Base-by-base conservation (phyloP, 2,888 invertebrate species). In the Plutella xylostella region DNA sequence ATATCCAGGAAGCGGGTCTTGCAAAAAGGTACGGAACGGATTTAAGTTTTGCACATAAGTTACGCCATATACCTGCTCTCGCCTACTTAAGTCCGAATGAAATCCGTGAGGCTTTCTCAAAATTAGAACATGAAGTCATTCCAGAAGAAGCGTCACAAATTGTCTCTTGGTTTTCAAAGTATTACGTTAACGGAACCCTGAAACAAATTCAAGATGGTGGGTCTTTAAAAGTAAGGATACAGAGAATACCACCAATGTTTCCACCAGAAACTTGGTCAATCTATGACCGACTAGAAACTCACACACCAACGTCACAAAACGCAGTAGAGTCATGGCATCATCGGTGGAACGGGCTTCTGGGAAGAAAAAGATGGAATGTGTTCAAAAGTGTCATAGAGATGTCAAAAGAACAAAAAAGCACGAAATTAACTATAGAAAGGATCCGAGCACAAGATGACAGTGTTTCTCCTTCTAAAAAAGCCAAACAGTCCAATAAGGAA, bases 41-140 rank as follows among this genome's bases (percentile, higher is more conserved):
- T 43, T 19, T 37, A 11, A 37, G 14, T 12, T 45, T 49, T 45
- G 47, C 49, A 28, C 47, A 49, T 38, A 43, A 49, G 11, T 45
- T 47, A 43, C 39, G 47, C 31, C 47, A 49, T 31, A 46, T 49
- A 18, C 42, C 34, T 9, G 49, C 49, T 40, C 43, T 49, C 42
- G 49, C 49, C 21, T 49, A 47, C 47, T 45, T 49, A 18, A 41
- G 45, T 25, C 49, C 46, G 45, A 45, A 34, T 18, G 45, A 43
- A 33, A 45, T 49, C 6, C 14, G 3, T 30, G 42, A 46, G 34
- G 46, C 46, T 2, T 35, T 45, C 22, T 18, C 44, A 21, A 38
- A 42, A 47, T 33, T 45, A 30, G 45, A 47, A 42, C 21, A 12
- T 6, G 43, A 46, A 14, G 43, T 28, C 18, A 22, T 35, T 20